A percentile compares a stretch with the other conserved stretches of the same genome.
These are phyloP conservation scores for Tillus elongatus DNA, from an alignment of 2,888 invertebrate genomes.

Conservation along the genomic window DNA sequence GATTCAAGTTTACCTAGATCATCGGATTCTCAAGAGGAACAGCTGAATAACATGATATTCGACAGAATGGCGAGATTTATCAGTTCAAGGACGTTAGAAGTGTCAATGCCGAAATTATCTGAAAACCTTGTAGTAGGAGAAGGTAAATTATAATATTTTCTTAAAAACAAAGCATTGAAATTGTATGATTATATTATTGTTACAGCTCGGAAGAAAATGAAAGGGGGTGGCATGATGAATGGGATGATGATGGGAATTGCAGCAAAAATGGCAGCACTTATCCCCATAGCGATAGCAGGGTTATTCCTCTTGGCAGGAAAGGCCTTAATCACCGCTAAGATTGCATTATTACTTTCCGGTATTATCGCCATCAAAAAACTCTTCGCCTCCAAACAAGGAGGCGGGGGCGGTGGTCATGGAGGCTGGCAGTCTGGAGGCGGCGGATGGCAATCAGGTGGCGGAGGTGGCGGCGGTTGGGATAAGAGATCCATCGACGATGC, in stretches of 20 bases:
- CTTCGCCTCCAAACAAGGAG: constrained; percentile 56
- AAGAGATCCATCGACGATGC: constrained; percentile 54
- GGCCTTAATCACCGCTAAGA: constrained; percentile 70
- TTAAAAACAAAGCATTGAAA: background rate
- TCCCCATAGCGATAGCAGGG: constrained; percentile 71
- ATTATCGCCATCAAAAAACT: constrained; percentile 78
- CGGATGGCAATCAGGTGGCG: constrained; percentile 40
- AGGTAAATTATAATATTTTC: constrained; percentile 45
- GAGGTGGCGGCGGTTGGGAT: constrained; percentile 56
- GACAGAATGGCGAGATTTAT: constrained; percentile 63
- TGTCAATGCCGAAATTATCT: constrained; percentile 65
- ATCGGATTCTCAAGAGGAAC: constrained; percentile 56
- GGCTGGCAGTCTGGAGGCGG: constrained; percentile 31
- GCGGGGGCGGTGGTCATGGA: constrained; percentile 42
- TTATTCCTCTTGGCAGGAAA: constrained; percentile 77
- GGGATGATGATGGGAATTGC: constrained; percentile 85
- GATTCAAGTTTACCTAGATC: constrained; percentile 60
- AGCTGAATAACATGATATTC: constrained; percentile 59
- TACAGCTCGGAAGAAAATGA: constrained; percentile 69
- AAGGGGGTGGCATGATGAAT: constrained; percentile 79
- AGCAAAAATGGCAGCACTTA: constrained; percentile 74
- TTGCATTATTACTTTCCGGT: constrained; percentile 69
- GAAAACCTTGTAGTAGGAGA: constrained; percentile 65
- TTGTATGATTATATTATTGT: constrained; percentile 11
- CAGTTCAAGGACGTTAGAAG: constrained; percentile 65